Conservation (phyloP, 1,140 invertebrate genomes). For the Drosophila takahashii region DNA sequence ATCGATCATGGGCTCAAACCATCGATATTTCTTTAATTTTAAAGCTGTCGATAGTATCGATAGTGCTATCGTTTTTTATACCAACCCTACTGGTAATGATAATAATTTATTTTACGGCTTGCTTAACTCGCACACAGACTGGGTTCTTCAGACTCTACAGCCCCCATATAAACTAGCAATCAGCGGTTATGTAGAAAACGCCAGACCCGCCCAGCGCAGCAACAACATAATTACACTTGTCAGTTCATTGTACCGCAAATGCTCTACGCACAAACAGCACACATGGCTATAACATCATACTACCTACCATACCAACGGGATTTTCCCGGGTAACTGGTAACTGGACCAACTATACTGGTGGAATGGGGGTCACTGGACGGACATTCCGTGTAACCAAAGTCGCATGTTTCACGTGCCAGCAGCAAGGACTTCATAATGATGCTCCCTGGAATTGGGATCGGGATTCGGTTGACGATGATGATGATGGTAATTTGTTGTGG, state of each 20-base stretch:
- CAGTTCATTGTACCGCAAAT: slow-evolving; percentile 80
- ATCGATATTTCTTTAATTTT: no score
- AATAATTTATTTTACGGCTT: not conserved
- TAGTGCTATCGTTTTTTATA: no score
- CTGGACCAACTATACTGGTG: slow-evolving; percentile 17
- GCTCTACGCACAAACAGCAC: slow-evolving; percentile 25
- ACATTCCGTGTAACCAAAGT: slow-evolving; percentile 52
- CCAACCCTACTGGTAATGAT: no score
- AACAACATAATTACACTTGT: slow-evolving; percentile 79
- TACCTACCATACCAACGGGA: not conserved
- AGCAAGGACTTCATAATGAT: slow-evolving; percentile 37
- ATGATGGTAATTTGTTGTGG: slow-evolving; percentile 76
- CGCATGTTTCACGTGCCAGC: slow-evolving; percentile 69
- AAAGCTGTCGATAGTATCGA: no score
- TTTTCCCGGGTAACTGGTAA: slow-evolving; percentile 1
- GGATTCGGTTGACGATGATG: slow-evolving; percentile 28
- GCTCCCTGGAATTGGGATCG: slow-evolving; percentile 3
- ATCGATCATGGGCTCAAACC: no score
- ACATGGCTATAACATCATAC: slow-evolving; percentile 9
- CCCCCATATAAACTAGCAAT: slow-evolving; percentile 72
- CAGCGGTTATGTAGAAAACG: slow-evolving; percentile 66
- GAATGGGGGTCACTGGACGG: slow-evolving; percentile 40
- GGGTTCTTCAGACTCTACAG: slow-evolving; percentile 40
- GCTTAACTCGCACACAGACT: not conserved
- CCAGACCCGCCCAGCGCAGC: slow-evolving; percentile 22